Conservation (phyloP, 2,113 vertebrate species). For the Austrofundulus limnaeus region DNA sequence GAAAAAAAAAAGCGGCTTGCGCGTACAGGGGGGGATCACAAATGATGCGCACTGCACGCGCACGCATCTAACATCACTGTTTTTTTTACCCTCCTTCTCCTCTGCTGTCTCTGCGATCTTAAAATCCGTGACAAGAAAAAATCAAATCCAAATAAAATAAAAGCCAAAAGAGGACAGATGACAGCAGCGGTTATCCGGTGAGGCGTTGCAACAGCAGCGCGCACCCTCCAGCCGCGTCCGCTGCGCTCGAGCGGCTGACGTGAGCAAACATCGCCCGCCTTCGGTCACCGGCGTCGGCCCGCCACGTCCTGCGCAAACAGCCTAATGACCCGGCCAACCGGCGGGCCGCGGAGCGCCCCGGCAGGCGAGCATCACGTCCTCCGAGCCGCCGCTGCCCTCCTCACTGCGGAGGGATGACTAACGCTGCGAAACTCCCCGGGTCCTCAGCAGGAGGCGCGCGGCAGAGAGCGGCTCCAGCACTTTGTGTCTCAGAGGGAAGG, state of each 20-base stretch:
- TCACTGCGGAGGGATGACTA: conserved; percentile 78
- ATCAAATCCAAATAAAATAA: not conserved
- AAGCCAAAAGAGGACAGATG: conserved; percentile 33
- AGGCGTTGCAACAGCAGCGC: conserved; percentile 81
- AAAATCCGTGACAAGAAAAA: conserved; percentile 11
- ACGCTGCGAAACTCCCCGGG: conserved; percentile 75
- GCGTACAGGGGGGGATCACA: conserved; percentile 61
- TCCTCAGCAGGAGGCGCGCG: conserved; percentile 28
- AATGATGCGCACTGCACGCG: conserved; percentile 61
- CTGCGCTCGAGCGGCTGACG: conserved; percentile 72
- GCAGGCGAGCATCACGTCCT: conserved; percentile 49
- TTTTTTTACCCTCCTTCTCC: conserved; percentile 39
- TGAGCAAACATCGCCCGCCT: conserved; percentile 79
- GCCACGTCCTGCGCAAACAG: conserved; percentile 76
- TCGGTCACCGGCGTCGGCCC: conserved; percentile 70
- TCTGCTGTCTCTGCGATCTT: conserved; percentile 20
- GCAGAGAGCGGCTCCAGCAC: not conserved
- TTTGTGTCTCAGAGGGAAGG: conserved; percentile 19
- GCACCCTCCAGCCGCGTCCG: conserved; percentile 75
- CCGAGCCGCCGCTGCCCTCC: conserved; percentile 47
- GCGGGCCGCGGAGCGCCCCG: conserved; percentile 53
- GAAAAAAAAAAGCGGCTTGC: conserved; percentile 54
- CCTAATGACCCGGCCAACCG: conserved; percentile 67
- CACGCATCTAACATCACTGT: conserved; percentile 58
- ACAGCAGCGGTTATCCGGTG: conserved; percentile 71